These are phyloP conservation scores for Pantherophis alleghaniensis DNA, from an alignment of 2,797 vertebrate species.

Conservation along the genomic window DNA sequence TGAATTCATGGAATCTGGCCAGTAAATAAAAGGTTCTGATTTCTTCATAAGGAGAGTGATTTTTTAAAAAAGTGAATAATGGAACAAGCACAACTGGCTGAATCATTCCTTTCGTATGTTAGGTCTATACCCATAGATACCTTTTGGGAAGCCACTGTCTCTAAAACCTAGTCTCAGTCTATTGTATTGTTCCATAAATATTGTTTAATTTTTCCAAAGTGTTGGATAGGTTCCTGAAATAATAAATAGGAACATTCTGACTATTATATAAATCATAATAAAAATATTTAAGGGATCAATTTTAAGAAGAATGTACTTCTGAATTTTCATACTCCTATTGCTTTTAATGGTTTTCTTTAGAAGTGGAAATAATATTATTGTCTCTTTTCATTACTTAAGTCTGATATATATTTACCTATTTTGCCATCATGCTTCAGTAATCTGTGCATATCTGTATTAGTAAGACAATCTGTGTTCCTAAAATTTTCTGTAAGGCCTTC, in stretches of 20 bases:
- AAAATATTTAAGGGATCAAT: background rate
- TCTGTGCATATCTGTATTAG: background rate
- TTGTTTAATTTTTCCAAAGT: background rate
- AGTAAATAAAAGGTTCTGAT: background rate
- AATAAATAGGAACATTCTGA: background rate
- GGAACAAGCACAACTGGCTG: background rate
- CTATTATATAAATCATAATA: background rate
- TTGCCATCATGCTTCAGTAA: background rate
- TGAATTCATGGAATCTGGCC: background rate
- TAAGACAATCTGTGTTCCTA: background rate
- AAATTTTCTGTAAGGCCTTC: background rate
- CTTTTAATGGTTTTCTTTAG: background rate
- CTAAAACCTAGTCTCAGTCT: background rate
- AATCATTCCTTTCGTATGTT: background rate
- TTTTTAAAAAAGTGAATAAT: background rate
- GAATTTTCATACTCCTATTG: conserved; percentile 13
- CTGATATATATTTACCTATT: background rate
- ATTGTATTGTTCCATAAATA: background rate
- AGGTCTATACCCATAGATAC: background rate
- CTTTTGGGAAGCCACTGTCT: background rate
- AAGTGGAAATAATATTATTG: background rate
- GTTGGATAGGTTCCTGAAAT: background rate
- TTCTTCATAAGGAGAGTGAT: background rate
- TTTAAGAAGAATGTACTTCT: background rate
- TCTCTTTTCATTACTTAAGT: background rate